Conservation (phyloP, 2,797 vertebrate genomes). For the Gallinago stenura region DNA sequence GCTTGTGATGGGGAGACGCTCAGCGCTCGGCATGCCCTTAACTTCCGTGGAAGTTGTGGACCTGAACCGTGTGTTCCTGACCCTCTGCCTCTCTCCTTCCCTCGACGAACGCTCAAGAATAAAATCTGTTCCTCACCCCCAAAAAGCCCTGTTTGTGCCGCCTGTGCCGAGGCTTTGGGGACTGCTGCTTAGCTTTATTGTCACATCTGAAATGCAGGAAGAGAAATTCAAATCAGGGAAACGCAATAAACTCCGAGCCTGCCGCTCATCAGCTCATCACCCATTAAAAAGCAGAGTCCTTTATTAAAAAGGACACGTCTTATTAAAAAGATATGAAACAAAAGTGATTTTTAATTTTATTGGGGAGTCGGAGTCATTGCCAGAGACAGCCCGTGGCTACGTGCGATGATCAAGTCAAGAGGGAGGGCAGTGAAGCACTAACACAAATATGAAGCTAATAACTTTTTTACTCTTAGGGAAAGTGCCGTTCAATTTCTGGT, state of each 20-base stretch:
- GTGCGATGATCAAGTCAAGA: constrained; percentile 53
- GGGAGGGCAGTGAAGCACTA: constrained; percentile 47
- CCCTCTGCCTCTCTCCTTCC: not conserved
- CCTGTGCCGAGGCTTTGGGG: not conserved
- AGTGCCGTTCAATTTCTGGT: constrained; percentile 69
- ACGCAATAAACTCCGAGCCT: constrained; percentile 30
- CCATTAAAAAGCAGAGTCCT: constrained; percentile 39
- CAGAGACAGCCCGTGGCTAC: constrained; percentile 72
- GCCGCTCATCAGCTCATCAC: constrained; percentile 44
- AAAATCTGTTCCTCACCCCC: not conserved
- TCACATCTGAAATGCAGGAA: not conserved
- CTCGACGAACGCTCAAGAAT: accelerated
- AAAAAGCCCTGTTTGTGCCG: not conserved
- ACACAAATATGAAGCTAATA: constrained; percentile 77
- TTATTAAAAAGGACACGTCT: constrained; percentile 68
- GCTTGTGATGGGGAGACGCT: not conserved
- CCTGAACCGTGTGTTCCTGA: accelerated
- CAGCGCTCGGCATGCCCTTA: not conserved
- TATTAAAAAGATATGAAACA: constrained; percentile 70
- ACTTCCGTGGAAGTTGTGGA: not conserved
- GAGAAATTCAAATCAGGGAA: constrained; percentile 59
- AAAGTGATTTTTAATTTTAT: constrained; percentile 79
- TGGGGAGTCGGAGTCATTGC: constrained; percentile 69
- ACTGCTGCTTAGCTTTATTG: not conserved
- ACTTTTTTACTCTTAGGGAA: constrained; percentile 72